These are phyloP conservation scores for Rhinella marina DNA, from an alignment of 2,797 vertebrate genomes.

Conservation along the genomic window DNA sequence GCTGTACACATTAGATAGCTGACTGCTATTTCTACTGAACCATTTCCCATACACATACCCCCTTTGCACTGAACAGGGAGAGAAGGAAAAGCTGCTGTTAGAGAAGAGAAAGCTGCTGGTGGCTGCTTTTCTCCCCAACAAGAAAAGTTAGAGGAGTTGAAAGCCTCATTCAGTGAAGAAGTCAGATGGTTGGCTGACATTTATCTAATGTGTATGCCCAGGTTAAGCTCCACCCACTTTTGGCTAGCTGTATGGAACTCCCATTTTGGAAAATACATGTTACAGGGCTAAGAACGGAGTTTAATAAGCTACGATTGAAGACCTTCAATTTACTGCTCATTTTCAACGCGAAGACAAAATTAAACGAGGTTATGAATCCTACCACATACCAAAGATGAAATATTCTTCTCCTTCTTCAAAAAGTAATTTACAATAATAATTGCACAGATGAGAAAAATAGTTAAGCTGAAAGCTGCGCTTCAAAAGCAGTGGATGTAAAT, in stretches of 20 bases:
- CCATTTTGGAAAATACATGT: not conserved
- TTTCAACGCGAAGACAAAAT: constrained; percentile 45
- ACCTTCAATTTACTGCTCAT: constrained; percentile 35
- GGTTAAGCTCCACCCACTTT: not conserved
- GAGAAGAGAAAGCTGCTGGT: no score
- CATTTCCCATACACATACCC: no score
- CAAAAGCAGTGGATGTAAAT: constrained; percentile 56
- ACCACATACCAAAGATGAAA: constrained; percentile 6
- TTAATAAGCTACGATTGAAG: constrained; percentile 1
- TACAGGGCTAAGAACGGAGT: not conserved
- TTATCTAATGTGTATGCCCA: no score
- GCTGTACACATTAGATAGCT: no score
- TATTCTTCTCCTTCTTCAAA: constrained; percentile 38
- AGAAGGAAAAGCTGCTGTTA: no score
- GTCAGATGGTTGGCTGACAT: no score
- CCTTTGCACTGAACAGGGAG: no score
- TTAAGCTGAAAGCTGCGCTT: constrained; percentile 56
- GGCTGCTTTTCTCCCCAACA: no score
- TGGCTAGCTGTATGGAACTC: no score
- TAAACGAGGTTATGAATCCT: constrained; percentile 28
- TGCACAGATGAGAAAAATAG: constrained; percentile 56
- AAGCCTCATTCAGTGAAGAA: no score
- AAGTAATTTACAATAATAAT: constrained; percentile 62
- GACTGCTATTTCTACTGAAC: no score
- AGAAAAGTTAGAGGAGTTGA: no score